A percentile compares a stretch with the other conserved stretches of the same genome.
Conservation (phyloP, 2,797 vertebrate species). For the Danio tinwini region DNA sequence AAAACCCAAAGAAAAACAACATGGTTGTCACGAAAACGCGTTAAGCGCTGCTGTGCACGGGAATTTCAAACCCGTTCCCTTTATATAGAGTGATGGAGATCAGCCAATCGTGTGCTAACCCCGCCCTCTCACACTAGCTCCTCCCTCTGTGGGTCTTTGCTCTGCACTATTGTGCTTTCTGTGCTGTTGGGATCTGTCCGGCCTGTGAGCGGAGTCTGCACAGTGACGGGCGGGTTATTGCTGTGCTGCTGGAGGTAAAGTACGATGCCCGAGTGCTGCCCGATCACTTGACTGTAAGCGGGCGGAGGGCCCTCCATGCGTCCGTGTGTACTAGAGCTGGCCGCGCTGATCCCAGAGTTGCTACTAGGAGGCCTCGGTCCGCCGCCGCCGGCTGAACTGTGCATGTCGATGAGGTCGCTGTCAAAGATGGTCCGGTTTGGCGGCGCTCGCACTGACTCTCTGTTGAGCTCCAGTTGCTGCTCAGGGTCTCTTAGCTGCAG, state of each 20-base stretch:
- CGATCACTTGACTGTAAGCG: constrained; percentile 95
- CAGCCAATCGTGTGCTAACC: constrained; percentile 46
- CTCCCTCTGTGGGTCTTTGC: constrained; percentile 85
- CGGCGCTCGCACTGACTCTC: constrained; percentile 86
- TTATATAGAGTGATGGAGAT: constrained; percentile 56
- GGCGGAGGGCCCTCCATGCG: constrained; percentile 94
- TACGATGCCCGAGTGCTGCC: constrained; percentile 86
- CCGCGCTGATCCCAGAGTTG: constrained; percentile 93
- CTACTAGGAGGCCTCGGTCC: constrained; percentile 95
- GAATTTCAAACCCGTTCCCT: constrained; percentile 73
- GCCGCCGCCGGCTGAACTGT: constrained; percentile 74
- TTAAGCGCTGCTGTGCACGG: constrained; percentile 78
- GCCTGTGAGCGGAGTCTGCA: constrained; percentile 73
- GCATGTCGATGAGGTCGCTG: constrained; percentile 86
- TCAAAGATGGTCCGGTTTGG: constrained; percentile 92
- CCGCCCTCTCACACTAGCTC: constrained; percentile 83
- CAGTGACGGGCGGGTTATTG: constrained; percentile 81
- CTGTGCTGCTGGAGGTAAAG: constrained; percentile 97
- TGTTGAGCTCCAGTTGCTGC: constrained; percentile 90
- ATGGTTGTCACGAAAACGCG: constrained; percentile 70
- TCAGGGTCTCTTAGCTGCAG: constrained; percentile 88
- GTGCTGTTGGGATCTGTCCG: constrained; percentile 87
- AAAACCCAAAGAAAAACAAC: not conserved
- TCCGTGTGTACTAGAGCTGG: constrained; percentile 88
- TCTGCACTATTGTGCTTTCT: constrained; percentile 89